Base-by-base conservation (phyloP, 2,888 invertebrate genomes). In the Napeogenes sylphis region DNA sequence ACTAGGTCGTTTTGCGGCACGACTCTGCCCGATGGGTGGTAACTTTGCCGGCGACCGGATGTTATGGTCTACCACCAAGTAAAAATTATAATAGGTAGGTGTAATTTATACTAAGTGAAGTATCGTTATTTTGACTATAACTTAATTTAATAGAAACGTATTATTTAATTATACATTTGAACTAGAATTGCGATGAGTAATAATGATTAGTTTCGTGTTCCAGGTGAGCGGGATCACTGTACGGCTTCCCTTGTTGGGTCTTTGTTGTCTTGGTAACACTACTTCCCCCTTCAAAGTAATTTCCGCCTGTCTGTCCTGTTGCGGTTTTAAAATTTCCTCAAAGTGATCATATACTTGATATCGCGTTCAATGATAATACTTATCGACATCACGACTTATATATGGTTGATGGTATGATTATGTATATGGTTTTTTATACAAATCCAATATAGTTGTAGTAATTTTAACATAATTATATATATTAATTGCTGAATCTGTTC, bases 221-320 rank as follows among this genome's bases (percentile, higher is more conserved):
- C 65, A 66, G 67, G 67, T 67, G 66, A 65, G 56, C 67, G 61
- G 69, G 72, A 68, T 68, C 65, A 58, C 60, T 64, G 70, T 81
- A 79, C 59, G 85, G 85, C 74, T 86, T 89, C 87, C 84, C 81
- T 70, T 87, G 87, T 89, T 89, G 82, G 70, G 77, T 69, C 76
- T 69, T 74, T 73, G 87, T 90, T 78, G 84, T 76, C 88, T 76
- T 81, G 83, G 87, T 72, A 82, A 88, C 87, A 75, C 79, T 75
- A 72, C 70, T 73, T 72, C 74, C 75, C 73, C 35, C 70, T 66
- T 74, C 70, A 75, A 76, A 74, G 75, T 76, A 85, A 90, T 90
- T 85, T 90, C 89, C 89, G 87, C 83, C 72, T 77, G 84, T 79
- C 83, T 69, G 77, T 74, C 63, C 64, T 63, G 68, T 67, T 68